These are phyloP conservation scores for Bubo blakistoni DNA, from an alignment of 2,113 vertebrate species.

Conservation along the genomic window DNA sequence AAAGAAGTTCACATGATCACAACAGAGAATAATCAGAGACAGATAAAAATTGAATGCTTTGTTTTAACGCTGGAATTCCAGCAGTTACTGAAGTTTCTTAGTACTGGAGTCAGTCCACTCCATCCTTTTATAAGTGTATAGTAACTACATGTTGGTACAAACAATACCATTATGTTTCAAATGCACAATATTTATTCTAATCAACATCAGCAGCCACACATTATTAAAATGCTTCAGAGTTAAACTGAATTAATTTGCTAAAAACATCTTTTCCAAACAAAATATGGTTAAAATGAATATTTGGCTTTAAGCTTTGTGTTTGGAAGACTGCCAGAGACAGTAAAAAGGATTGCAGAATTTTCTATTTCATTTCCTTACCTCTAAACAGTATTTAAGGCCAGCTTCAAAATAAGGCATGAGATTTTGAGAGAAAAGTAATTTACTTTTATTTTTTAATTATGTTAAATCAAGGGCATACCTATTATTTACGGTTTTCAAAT, in stretches of 20 bases:
- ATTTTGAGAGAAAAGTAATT: constrained; percentile 8
- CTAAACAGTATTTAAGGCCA: constrained; percentile 23
- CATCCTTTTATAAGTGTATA: not conserved
- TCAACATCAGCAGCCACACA: constrained; percentile 14
- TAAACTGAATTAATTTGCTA: constrained; percentile 44
- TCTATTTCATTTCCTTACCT: constrained; percentile 47
- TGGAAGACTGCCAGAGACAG: constrained; percentile 26
- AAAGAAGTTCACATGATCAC: not conserved
- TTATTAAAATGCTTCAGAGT: constrained; percentile 34
- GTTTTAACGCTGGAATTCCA: not conserved
- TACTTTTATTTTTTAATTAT: constrained; percentile 27
- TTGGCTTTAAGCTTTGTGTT: constrained; percentile 44
- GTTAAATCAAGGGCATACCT: constrained; percentile 28
- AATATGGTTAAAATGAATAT: constrained; percentile 48
- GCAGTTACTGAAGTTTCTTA: not conserved
- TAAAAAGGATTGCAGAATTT: constrained; percentile 36
- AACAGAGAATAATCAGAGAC: not conserved
- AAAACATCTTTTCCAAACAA: constrained; percentile 49
- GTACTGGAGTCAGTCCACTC: not conserved
- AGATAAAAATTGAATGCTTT: not conserved
- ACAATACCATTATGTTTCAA: not conserved
- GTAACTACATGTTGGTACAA: not conserved
- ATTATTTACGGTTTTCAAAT: constrained; percentile 22
- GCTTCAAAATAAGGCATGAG: constrained; percentile 23
- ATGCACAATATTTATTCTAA: constrained; percentile 38